These are phyloP conservation scores for Rana temporaria DNA, from an alignment of 2,113 vertebrate genomes.

Conservation along the genomic window DNA sequence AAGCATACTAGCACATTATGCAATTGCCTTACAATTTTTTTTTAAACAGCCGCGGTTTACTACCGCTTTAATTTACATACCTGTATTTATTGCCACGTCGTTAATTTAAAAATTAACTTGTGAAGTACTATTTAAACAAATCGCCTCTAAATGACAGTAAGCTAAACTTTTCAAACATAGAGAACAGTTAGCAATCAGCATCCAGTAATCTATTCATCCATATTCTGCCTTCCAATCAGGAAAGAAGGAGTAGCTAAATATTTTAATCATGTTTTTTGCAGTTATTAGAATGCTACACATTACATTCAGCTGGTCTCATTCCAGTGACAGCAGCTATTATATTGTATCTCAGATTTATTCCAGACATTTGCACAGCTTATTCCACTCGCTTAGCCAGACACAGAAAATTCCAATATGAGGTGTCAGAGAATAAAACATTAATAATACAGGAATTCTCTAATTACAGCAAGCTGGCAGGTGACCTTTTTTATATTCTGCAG, in stretches of 20 bases:
- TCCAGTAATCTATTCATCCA: not conserved
- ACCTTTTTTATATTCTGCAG: not conserved
- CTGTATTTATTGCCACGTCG: no score
- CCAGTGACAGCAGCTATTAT: conserved; percentile 27
- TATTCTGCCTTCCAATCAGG: conserved; percentile 3
- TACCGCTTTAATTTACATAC: no score
- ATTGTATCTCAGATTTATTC: conserved; percentile 8
- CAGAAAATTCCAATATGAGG: conserved; percentile 8
- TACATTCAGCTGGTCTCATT: not conserved
- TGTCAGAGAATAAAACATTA: not conserved
- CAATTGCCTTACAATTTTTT: no score
- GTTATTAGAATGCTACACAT: not conserved
- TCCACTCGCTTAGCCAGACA: not conserved
- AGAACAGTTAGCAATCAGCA: not conserved
- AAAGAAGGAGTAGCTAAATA: not conserved
- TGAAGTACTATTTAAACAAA: not conserved
- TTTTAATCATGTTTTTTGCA: not conserved
- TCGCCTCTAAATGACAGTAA: not conserved
- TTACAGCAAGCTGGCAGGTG: not conserved
- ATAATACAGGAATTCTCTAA: not conserved
- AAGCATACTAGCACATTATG: no score
- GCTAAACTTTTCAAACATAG: not conserved
- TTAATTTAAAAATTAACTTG: not conserved
- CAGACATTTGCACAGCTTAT: conserved; percentile 6
- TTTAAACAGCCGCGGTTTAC: no score